Evolutionary conservation across 2,113 vertebrate genomes (phyloP), one percentile per base, ranked within the genome.

Genomic region (Hydrochoerus hydrochaeris): DNA sequence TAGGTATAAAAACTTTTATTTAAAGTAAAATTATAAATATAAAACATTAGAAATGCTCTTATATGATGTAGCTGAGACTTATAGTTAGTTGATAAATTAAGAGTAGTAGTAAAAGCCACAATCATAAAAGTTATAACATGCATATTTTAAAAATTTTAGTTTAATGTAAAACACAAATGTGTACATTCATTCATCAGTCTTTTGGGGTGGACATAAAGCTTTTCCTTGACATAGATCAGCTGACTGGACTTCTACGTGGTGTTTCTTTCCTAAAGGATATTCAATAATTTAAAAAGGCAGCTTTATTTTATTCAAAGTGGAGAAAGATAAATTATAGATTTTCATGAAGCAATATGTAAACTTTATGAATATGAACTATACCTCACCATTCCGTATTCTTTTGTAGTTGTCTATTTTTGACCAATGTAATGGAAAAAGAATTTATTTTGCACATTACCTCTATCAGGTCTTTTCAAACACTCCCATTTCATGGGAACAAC

Each of bases 1-100:
- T 85, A 77, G n/a, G 71, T 83, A 84, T 80, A 87, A 92, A 94
- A 85, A n/a, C 3, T 8, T 71, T 88, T 57, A 88, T 91, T 75
- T 85, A 93, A 81, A 91, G 46, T 81, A 57, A 84, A 83, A 49
- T 81, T 38, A n/a, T 69, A 16, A 89, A 44, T 90, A 67, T 35
- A 77, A 60, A 57, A 87, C 32, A 20, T 83, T 60, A 49, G 20
- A 78, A 52, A 2, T 58, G 10, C 54, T 73, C 26, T 81, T 49
- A 57, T 91, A 63, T 67, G 90, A 73, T 60, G 17, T 73, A 85
- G 73, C 57, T 62, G 84, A 85, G 58, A 83, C 41, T 89, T 58
- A 41, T 17, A 82, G 49, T 46, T 65, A 32, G 49, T 41, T 92
- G 65, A 92, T 84, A 77, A 89, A 75, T 46, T 62, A n/a, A 44